A percentile compares a stretch with the other conserved stretches of the same genome.
These are phyloP conservation scores for Platysteira castanea DNA, from an alignment of 2,113 vertebrate genomes.

Conservation along the genomic window DNA sequence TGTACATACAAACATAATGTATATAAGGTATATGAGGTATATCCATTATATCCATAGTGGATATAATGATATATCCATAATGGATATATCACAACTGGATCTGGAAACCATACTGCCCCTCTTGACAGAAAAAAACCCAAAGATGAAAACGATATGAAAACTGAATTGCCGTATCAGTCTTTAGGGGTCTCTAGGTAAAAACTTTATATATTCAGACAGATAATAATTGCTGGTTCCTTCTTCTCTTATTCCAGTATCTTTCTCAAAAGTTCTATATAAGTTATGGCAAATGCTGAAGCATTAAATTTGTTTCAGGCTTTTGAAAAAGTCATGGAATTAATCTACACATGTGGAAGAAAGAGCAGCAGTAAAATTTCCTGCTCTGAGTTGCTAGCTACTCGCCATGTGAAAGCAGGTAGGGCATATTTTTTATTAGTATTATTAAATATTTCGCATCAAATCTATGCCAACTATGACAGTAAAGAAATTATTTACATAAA, in stretches of 20 bases:
- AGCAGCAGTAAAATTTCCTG: neutral
- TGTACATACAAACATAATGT: neutral
- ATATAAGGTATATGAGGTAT: no score
- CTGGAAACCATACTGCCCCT: neutral
- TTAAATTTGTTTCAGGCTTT: neutral
- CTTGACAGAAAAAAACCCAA: neutral
- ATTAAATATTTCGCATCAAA: neutral
- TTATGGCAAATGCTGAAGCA: neutral
- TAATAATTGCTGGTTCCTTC: neutral
- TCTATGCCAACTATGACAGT: neutral
- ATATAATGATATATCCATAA: no score
- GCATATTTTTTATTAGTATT: neutral
- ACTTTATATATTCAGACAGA: neutral
- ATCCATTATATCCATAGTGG: no score
- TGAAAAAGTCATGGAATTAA: neutral
- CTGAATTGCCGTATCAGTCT: neutral
- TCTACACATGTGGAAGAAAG: neutral
- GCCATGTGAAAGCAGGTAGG: neutral
- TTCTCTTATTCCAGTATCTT: neutral
- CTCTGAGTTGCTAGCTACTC: neutral
- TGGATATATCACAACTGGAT: neutral
- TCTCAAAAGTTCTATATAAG: neutral
- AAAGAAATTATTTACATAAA: neutral
- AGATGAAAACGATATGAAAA: neutral
- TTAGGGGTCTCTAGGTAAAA: neutral